These are phyloP conservation scores for Ametastegia equiseti DNA, from an alignment of 2,888 invertebrate genomes.

Conservation along the genomic window DNA sequence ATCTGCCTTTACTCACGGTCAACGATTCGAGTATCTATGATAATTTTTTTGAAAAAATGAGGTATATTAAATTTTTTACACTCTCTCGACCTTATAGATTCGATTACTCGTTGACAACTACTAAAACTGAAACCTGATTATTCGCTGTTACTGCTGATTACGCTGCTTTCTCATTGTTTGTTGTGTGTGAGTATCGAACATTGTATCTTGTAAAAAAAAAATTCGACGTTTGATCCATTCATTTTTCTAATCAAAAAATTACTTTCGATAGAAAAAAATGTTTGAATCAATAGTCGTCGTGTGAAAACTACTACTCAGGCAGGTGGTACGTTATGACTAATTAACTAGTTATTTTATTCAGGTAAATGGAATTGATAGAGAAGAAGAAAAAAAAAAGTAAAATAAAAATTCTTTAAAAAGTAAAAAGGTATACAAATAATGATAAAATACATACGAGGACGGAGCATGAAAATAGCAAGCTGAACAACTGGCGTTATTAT, in stretches of 20 bases:
- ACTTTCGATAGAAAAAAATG: no score
- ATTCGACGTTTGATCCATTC: no score
- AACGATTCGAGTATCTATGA: no score
- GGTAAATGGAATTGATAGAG: no score
- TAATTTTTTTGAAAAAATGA: background rate
- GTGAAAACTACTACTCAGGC: slow-evolving; percentile 17
- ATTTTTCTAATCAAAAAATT: no score
- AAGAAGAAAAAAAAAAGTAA: background rate
- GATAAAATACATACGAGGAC: slow-evolving; percentile 34
- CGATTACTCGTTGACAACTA: background rate
- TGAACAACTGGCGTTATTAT: slow-evolving; percentile 19
- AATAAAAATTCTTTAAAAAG: background rate
- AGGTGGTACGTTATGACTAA: background rate
- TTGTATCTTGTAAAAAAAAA: no score
- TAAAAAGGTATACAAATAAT: background rate
- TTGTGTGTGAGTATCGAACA: background rate
- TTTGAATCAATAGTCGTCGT: no score
- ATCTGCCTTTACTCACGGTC: no score
- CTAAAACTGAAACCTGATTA: background rate
- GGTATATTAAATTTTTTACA: no score
- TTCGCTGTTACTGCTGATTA: slow-evolving; percentile 23
- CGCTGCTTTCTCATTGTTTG: background rate
- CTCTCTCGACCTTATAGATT: background rate
- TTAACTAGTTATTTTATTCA: background rate
- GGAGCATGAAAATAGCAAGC: slow-evolving; percentile 40